Evolutionary conservation across 2,888 invertebrate genomes (phyloP), one percentile per base, ranked within the genome.

Genomic region (Drosophila nigricruria): DNA sequence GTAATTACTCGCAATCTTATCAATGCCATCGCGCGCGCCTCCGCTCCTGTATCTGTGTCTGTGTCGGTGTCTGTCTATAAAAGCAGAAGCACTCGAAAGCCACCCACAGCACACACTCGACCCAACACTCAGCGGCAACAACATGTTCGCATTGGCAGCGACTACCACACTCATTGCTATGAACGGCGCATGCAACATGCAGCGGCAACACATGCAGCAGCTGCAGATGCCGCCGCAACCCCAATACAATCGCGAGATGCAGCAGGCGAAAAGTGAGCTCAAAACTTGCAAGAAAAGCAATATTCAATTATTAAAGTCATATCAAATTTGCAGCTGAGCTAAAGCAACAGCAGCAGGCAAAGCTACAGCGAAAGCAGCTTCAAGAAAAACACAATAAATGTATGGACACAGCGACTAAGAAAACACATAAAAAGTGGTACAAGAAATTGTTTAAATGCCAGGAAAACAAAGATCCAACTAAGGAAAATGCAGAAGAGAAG

Each of bases 1-100:
- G 73, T 79, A 77, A 73, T 77, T 79, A 73, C 71, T 70, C 50
- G 58, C 60, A 70, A 79, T 76, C 70, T 75, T 75, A 79, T 79
- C 78, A 63, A 60, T 54, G 63, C 42, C 47, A 20, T 32, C 23
- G 36, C 43, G 25, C 12, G 9, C 16, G 16, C 34, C 23, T 23
- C 34, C 20, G 16, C 50, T 23, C 14, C 50, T 34, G 8, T 23
- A 4, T 34, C 50, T 52, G 34, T 16, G 8, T 34, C 50, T 52
- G 34, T 16, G 8, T 34, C 50, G 34, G 34, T 16, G 8, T 34
- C 50, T 52, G 34, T 16, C 34, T 34, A 74, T 62, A 57, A 65
- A 65, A 61, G 42, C 54, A 32, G n/a, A 42, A 20, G n/a, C 38
- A 63, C 36, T 38, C 27, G 18, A 20, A 38, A n/a, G 8, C 34